A percentile compares a stretch with the other conserved stretches of the same genome.
phyloP scores from a whole-genome alignment of 2,113 vertebrate genomes.

The Terrapene triunguis region DNA sequence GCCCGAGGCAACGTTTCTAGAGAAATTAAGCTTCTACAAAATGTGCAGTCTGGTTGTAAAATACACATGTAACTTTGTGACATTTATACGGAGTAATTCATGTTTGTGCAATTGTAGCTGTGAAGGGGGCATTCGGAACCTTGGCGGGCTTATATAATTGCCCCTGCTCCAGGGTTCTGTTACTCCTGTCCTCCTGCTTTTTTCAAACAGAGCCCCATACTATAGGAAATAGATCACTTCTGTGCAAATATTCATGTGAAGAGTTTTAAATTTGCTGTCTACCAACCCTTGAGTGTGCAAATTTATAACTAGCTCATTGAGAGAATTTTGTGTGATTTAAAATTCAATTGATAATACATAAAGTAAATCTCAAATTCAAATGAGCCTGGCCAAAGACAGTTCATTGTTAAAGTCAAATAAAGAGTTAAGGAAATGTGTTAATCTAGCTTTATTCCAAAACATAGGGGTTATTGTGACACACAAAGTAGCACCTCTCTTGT shows the following conservation, averaged over 20 bases:
- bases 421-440: not conserved
- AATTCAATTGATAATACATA: not conserved
- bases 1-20: not conserved
- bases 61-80: no score
- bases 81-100: not conserved
- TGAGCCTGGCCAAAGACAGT: not conserved
- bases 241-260: not conserved
- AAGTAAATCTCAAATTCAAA: not conserved
- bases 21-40: not conserved
- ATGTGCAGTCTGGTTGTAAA: not conserved
- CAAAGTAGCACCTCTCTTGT: not conserved
- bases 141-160: not conserved
- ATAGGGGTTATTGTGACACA: not conserved
- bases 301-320: not conserved
- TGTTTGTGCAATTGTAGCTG: fast-evolving
- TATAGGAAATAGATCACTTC: not conserved
- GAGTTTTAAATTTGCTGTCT: not conserved
- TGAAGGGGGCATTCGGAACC: not conserved
- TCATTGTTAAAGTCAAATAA: not conserved
- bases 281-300: not conserved
- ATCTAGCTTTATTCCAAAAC: not conserved
- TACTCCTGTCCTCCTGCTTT: not conserved
- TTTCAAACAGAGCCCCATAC: not conserved
- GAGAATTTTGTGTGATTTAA: not conserved
- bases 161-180: not conserved